Evolutionary conservation across 1,140 invertebrate species (phyloP).

Genomic region (Portunus trituberculatus): DNA sequence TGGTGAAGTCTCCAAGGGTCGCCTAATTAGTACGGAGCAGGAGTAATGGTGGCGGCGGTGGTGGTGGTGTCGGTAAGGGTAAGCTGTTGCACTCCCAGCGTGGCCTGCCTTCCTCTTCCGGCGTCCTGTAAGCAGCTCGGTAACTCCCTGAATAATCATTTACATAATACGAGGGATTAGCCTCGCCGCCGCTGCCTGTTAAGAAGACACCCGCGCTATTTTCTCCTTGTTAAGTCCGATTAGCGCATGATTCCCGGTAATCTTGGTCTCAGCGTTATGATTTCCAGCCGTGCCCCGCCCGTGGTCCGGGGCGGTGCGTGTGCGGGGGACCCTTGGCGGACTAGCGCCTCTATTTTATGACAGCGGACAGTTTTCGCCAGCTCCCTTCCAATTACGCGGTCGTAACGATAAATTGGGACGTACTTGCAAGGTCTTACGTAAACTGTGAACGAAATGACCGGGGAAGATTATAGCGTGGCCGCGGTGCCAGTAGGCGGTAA

Average conservation of each 20-base stretch:
- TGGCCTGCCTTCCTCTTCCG: background rate
- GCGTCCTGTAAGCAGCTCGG: background rate
- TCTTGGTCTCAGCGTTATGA: slow-evolving; percentile 2
- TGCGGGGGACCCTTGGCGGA: background rate
- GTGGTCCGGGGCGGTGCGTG: background rate
- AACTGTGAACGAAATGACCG: slow-evolving; percentile 1
- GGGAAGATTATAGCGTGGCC: background rate
- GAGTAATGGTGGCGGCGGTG: background rate
- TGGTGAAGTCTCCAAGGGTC: background rate
- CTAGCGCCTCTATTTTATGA: background rate
- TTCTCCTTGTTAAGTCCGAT: slow-evolving; percentile 34
- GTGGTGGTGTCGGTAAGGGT: background rate
- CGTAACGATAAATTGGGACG: background rate
- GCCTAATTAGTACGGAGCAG: background rate
- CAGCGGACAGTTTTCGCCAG: background rate
- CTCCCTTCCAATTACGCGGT: background rate
- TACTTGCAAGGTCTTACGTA: slow-evolving; percentile 10
- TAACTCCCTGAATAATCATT: slow-evolving; percentile 24
- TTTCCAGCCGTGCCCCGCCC: background rate
- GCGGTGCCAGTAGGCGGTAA: background rate
- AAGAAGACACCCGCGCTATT: slow-evolving; percentile 5
- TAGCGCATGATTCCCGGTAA: background rate
- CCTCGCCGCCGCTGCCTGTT: background rate
- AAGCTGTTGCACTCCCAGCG: background rate
- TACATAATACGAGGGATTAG: slow-evolving; percentile 30